Evolutionary conservation across 2,113 vertebrate genomes (phyloP).

Genomic region (Phodopus roborovskii): DNA sequence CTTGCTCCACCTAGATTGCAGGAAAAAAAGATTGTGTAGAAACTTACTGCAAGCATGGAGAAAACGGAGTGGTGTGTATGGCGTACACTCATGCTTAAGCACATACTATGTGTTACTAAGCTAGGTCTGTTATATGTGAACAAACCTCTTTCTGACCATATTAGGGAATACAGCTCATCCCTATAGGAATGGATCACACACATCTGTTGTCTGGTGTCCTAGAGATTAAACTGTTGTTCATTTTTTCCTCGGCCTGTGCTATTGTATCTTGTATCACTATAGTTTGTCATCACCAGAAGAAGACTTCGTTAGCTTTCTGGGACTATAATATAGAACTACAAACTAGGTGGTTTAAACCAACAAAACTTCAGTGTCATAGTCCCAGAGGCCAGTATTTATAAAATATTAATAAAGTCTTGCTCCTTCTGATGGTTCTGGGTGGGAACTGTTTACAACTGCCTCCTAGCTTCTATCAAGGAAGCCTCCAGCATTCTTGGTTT

Average conservation of each 20-base stretch:
- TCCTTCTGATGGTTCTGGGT: background rate
- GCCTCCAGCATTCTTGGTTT: background rate
- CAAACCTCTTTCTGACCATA: background rate
- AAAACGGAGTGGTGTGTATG: background rate
- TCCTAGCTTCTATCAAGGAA: background rate
- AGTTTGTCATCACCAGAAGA: background rate
- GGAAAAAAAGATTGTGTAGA: background rate
- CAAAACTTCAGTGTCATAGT: background rate
- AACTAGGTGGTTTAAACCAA: background rate
- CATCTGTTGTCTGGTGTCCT: background rate
- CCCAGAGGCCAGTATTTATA: background rate
- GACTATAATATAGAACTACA: background rate
- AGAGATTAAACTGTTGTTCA: background rate
- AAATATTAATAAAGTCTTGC: background rate
- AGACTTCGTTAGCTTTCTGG: background rate
- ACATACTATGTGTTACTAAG: background rate
- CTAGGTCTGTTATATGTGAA: slow-evolving; percentile 1
- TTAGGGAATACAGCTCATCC: background rate
- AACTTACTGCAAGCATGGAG: background rate
- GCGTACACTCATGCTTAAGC: rapidly evolving
- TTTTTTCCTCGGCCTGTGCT: background rate
- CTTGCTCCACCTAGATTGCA: background rate
- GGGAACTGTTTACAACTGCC: background rate
- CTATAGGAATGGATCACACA: background rate
- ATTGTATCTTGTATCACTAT: background rate